Evolutionary conservation across 2,888 invertebrate genomes (phyloP).

Genomic region (Lochmaea capreae): DNA sequence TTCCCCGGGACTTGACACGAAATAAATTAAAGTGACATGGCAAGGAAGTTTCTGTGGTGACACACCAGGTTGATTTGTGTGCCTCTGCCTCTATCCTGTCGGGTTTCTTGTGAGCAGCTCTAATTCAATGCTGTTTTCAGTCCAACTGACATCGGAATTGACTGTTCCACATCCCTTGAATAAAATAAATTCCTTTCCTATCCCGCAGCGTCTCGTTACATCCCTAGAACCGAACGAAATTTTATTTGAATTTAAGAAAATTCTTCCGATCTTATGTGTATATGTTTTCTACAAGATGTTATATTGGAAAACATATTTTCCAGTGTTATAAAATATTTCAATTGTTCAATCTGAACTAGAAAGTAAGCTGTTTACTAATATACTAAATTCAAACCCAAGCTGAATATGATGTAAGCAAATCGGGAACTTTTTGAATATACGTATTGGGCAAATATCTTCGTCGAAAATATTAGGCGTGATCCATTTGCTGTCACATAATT

Average conservation of each 20-base stretch:
- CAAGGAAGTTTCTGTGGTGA: conserved; percentile 58
- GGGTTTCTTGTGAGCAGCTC: conserved; percentile 51
- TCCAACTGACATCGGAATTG: conserved; percentile 41
- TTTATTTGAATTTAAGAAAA: conserved; percentile 8
- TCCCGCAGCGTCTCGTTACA: conserved; percentile 23
- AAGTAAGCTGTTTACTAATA: no score
- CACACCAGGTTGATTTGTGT: conserved; percentile 62
- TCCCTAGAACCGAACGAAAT: conserved; percentile 12
- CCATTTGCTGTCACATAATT: no score
- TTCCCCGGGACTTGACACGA: conserved; percentile 28
- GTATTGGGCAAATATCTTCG: no score
- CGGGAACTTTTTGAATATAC: no score
- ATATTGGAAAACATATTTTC: neutral
- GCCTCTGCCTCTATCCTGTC: conserved; percentile 60
- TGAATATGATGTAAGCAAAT: no score
- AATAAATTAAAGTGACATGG: conserved; percentile 44
- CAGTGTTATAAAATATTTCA: no score
- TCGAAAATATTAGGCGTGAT: no score
- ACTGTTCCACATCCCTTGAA: conserved; percentile 39
- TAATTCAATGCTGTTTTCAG: conserved; percentile 59
- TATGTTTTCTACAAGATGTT: neutral
- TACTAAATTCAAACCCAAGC: no score
- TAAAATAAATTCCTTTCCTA: conserved; percentile 41
- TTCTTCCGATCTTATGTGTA: neutral
- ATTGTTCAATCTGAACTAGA: no score